Evolutionary conservation across 2,113 vertebrate genomes (phyloP).

Genomic region (Patagioenas fasciata): DNA sequence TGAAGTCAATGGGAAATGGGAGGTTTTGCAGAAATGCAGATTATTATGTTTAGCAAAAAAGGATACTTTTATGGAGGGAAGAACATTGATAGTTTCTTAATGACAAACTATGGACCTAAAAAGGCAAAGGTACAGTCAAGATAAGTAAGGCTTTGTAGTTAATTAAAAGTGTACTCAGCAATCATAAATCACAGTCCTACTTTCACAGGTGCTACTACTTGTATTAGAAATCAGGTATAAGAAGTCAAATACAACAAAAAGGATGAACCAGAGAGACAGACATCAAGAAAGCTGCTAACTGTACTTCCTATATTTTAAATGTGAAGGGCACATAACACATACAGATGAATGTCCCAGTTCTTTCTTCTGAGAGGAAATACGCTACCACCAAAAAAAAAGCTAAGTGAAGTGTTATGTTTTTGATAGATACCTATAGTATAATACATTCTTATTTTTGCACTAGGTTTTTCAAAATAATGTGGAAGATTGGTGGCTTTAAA

Average conservation of each 20-base stretch:
- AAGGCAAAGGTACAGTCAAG: neutral
- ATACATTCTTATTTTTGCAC: neutral
- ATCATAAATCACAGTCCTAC: neutral
- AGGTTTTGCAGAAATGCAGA: neutral
- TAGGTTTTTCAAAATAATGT: neutral
- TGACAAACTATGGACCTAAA: neutral
- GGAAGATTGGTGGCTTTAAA: neutral
- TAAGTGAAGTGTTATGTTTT: neutral
- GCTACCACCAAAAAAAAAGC: neutral
- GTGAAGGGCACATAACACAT: neutral
- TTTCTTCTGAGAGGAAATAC: neutral
- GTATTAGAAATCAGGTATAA: neutral
- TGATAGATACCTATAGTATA: neutral
- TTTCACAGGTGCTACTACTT: neutral
- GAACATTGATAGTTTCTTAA: neutral
- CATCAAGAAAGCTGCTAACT: neutral
- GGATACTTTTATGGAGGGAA: neutral
- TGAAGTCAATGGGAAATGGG: neutral
- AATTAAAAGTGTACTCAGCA: neutral
- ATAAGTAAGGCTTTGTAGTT: neutral
- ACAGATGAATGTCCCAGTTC: neutral
- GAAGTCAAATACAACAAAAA: neutral
- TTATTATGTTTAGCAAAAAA: neutral
- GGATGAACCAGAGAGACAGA: neutral
- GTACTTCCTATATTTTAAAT: neutral